These are phyloP conservation scores for Lanius ludovicianus DNA, from an alignment of 2,113 vertebrate species.

Conservation along the genomic window DNA sequence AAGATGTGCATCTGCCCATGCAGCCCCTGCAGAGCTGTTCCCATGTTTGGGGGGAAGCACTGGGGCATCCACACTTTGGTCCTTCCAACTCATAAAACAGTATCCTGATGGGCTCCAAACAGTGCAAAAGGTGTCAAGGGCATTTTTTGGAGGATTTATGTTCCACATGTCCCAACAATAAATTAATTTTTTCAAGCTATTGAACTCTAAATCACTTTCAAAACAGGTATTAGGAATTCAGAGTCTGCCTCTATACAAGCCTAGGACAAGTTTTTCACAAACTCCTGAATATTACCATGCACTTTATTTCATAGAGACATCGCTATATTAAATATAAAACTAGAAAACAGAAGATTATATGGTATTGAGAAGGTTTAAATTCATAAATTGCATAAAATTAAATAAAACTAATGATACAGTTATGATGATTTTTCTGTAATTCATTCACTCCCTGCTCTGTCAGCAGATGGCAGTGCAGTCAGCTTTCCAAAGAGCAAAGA, in stretches of 20 bases:
- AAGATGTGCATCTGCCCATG: not conserved
- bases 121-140: not conserved
- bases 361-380: not conserved
- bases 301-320: not conserved
- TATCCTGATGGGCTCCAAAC: not conserved
- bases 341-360: not conserved
- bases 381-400: not conserved
- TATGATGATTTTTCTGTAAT: not conserved
- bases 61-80: too few relatives aligned
- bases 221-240: not conserved
- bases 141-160: not conserved
- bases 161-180: not conserved
- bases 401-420: not conserved
- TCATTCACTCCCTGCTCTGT: not conserved
- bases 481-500: not conserved
- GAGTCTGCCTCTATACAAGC: not conserved
- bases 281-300: not conserved
- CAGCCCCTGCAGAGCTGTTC: not conserved
- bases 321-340: not conserved
- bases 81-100: not conserved
- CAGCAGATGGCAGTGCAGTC: conserved; percentile 58
- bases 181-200: not conserved
- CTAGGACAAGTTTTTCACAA: not conserved
- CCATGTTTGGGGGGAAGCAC: not conserved
- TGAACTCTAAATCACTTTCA: not conserved